Evolutionary conservation across 2,888 invertebrate species (phyloP).

Genomic region (Serrognathus titanus): DNA sequence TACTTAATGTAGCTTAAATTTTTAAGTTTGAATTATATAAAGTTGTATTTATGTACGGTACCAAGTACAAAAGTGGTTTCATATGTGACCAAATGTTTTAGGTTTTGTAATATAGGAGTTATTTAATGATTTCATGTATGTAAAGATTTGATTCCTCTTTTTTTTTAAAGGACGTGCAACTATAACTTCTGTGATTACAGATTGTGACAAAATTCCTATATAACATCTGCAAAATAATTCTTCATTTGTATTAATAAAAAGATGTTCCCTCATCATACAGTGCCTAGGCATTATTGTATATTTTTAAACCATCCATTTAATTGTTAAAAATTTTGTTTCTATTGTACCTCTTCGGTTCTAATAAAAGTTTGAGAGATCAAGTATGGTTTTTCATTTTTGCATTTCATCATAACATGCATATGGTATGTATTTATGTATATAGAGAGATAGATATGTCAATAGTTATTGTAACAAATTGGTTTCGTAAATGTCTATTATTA

Average conservation of each 20-base stretch:
- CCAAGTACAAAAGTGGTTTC: slow-evolving; percentile 15
- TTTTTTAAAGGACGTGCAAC: slow-evolving; percentile 30
- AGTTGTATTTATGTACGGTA: slow-evolving; percentile 15
- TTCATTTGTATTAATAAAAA: slow-evolving; percentile 30
- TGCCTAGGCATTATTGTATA: slow-evolving; percentile 48
- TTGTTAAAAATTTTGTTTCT: slow-evolving; percentile 40
- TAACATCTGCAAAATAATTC: slow-evolving; percentile 33
- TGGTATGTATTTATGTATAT: too few species aligned
- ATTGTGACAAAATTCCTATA: slow-evolving; percentile 42
- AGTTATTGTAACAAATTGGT: too few species aligned
- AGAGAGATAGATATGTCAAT: too few species aligned
- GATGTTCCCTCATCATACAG: slow-evolving; percentile 40
- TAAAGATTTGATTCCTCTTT: background rate
- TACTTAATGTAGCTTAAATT: slow-evolving; percentile 16
- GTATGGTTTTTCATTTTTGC: background rate
- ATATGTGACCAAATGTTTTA: slow-evolving; percentile 8
- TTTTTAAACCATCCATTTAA: slow-evolving; percentile 46
- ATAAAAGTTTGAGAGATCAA: slow-evolving; percentile 34
- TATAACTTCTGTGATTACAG: slow-evolving; percentile 45
- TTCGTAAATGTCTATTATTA: too few species aligned
- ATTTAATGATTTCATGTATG: background rate
- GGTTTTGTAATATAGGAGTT: background rate
- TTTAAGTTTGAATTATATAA: slow-evolving; percentile 14
- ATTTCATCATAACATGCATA: background rate
- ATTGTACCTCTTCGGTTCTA: slow-evolving; percentile 40